Evolutionary conservation across 2,888 invertebrate genomes (phyloP), one percentile per base, ranked within the genome.

Genomic region (Microplitis deprimator): DNA sequence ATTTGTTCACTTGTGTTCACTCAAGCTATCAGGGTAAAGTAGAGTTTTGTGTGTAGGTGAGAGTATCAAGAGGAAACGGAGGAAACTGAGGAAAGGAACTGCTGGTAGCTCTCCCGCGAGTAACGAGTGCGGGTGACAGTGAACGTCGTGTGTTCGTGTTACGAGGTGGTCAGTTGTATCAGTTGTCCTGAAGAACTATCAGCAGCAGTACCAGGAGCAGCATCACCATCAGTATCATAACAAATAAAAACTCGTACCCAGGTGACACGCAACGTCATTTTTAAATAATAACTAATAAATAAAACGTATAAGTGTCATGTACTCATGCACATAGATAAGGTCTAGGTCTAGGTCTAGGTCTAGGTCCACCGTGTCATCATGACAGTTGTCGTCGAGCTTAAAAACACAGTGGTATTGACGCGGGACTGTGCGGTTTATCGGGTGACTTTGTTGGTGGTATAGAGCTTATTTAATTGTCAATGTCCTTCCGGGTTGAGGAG

Each of bases 401-500:
- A 50, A 50, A 13, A 50, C 10, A 50, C 50, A 10, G 50, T 50
- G 50, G 8, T 50, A 13, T 50, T 50, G 5, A 50, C 4, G 8
- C 50, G 10, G 8, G 6, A 50, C 50, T 50, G 50, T 50, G 13
- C 5, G 50, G 50, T 50, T 50, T 50, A 50, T 50, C 50, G 50
- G 50, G 50, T 50, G 50, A 50, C 50, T 50, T 50, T 5, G 50
- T 50, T 50, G 13, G 4, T 50, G 50, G 5, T 13, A 50, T 50
- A 50, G 13, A 13, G 50, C 50, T 50, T 50, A 50, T 50, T 50
- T 50, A 13, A 50, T 67, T 73, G 73, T 60, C 67, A 29, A 73
- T 73, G 77, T 73, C 60, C 41, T 73, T 73, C 69, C 16, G 64
- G 68, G n/a, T 40, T 68, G 65, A 59, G 69, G 73, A 73, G 72